These are phyloP conservation scores for Vicugna pacos DNA, from an alignment of 2,113 vertebrate species.

Conservation along the genomic window DNA sequence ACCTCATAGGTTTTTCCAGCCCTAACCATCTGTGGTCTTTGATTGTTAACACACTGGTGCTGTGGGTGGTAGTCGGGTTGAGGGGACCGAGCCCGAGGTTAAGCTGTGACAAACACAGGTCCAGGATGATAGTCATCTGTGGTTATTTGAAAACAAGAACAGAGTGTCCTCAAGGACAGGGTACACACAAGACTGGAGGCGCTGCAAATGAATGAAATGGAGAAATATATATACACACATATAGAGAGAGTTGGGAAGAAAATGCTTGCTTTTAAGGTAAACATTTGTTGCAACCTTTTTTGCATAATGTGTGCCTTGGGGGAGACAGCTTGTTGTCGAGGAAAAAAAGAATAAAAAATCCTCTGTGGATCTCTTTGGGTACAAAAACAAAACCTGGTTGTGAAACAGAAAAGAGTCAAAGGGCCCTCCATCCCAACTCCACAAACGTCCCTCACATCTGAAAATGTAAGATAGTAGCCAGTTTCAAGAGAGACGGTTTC, in stretches of 20 bases:
- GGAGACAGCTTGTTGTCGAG: not conserved
- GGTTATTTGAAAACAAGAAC: conserved; percentile 27
- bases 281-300: not conserved
- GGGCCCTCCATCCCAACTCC: not conserved
- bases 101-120: not conserved
- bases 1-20: not conserved
- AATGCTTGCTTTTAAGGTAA: not conserved
- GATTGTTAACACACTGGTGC: not conserved
- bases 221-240: not conserved
- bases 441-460: not conserved
- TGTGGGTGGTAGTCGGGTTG: not conserved
- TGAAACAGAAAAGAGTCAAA: not conserved
- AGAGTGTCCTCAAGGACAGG: not conserved
- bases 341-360: not conserved
- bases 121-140: not conserved
- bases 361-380: not conserved
- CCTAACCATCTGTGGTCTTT: not conserved
- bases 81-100: not conserved
- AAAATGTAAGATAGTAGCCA: not conserved
- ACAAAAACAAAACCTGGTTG: not conserved
- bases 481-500: not conserved
- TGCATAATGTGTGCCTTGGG: not conserved
- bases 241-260: not conserved
- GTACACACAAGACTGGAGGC: not conserved
- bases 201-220: not conserved